These are phyloP conservation scores for Cryptophagus acutangulus DNA, from an alignment of 2,888 invertebrate species.

Conservation along the genomic window DNA sequence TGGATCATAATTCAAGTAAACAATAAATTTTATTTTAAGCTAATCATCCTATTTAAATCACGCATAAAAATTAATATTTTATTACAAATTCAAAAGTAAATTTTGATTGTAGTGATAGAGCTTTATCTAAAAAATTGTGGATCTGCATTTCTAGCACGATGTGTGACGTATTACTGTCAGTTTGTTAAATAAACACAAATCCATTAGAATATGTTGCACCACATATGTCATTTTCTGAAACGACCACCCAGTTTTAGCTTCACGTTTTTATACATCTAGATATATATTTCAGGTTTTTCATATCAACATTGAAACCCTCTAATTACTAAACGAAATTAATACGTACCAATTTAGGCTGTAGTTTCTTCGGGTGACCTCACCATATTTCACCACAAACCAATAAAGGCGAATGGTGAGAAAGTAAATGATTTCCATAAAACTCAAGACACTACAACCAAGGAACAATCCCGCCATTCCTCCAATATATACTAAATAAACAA, in stretches of 20 bases:
- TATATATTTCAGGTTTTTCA: too few relatives aligned
- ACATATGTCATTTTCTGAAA: conserved; percentile 41
- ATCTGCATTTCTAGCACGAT: conserved; percentile 6
- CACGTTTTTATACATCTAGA: too few relatives aligned
- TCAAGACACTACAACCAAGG: conserved; percentile 72
- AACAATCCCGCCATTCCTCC: conserved; percentile 78
- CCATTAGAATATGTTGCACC: conserved; percentile 50
- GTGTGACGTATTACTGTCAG: conserved; percentile 46
- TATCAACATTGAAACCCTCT: too few relatives aligned
- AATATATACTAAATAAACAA: conserved; percentile 57
- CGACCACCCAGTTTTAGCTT: conserved; percentile 40
- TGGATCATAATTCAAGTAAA: too few relatives aligned
- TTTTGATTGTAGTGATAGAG: too few relatives aligned
- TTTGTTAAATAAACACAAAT: conserved; percentile 49
- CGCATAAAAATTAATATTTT: not conserved
- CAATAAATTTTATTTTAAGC: too few relatives aligned
- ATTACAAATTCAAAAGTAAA: too few relatives aligned
- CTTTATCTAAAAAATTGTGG: too few relatives aligned
- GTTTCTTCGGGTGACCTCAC: too few relatives aligned
- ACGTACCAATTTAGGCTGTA: too few relatives aligned
- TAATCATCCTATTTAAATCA: not conserved
- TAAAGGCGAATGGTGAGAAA: conserved; percentile 62
- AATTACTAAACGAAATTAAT: too few relatives aligned
- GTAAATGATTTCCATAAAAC: conserved; percentile 70
- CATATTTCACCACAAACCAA: conserved; percentile 51